These are phyloP conservation scores for Nothobranchius kuhntae DNA, from an alignment of 2,113 vertebrate species.

Conservation along the genomic window DNA sequence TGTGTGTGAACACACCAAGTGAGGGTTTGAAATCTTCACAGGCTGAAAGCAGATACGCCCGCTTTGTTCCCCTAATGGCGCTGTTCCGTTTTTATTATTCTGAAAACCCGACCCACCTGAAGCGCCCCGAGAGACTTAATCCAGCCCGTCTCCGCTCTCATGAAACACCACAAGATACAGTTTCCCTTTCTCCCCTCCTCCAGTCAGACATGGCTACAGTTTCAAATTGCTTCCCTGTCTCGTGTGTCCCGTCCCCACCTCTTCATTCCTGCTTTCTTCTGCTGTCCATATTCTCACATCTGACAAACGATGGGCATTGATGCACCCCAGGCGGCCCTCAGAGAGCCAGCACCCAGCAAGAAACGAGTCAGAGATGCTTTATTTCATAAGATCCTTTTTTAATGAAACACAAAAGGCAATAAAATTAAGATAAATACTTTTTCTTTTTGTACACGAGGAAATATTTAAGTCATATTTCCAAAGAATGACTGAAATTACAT, in stretches of 20 bases:
- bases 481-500: slow-evolving; percentile 73
- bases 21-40: slow-evolving; percentile 42
- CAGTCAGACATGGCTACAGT: slow-evolving; percentile 53
- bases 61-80: slow-evolving; percentile 72
- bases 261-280: slow-evolving; percentile 51
- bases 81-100: slow-evolving; percentile 67
- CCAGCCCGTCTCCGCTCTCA: slow-evolving; percentile 27
- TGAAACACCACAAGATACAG: slow-evolving; percentile 52
- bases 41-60: slow-evolving; percentile 50
- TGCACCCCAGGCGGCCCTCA: slow-evolving; percentile 50
- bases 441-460: slow-evolving; percentile 79
- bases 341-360: slow-evolving; percentile 33
- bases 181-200: slow-evolving; percentile 59
- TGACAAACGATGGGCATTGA: slow-evolving; percentile 64
- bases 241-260: slow-evolving; percentile 6
- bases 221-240: slow-evolving; percentile 68
- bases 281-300: slow-evolving; percentile 41
- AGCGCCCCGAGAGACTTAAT: slow-evolving; percentile 49
- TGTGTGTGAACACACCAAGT: slow-evolving; percentile 3
- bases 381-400: slow-evolving; percentile 75
- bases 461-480: slow-evolving; percentile 78
- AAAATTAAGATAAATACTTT: slow-evolving; percentile 87
- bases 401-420: slow-evolving; percentile 84
- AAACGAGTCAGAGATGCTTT: background rate
- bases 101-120: slow-evolving; percentile 73